Conservation (phyloP, 1,140 invertebrate genomes). For the Coenobita brevimanus region DNA sequence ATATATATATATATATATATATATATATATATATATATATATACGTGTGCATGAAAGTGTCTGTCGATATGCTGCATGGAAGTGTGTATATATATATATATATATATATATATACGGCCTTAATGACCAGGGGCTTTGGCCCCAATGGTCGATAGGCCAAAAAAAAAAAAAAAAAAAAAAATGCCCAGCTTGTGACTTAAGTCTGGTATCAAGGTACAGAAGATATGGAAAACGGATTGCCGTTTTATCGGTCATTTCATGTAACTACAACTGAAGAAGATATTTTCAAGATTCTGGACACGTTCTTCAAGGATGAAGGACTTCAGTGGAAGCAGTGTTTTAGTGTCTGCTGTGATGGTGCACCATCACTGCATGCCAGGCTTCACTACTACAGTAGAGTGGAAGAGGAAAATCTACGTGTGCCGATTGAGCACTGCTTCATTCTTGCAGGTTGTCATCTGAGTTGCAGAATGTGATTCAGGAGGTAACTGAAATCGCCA, state of each 20-base stretch:
- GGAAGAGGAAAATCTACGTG: constrained; percentile 16
- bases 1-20: no score
- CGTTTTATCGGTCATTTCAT: constrained; percentile 17
- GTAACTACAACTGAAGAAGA: constrained; percentile 27
- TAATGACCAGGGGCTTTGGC: no score
- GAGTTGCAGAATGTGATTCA: constrained; percentile 33
- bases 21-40: no score
- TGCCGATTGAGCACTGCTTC: constrained; percentile 24
- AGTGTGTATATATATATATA: no score
- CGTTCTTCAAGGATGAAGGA: constrained; percentile 45
- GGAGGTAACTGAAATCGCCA: constrained; percentile 25
- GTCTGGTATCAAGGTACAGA: constrained; percentile 39
- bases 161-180: no score
- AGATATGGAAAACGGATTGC: constrained; percentile 25
- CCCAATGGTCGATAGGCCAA: no score
- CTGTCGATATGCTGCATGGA: no score
- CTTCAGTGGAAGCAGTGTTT: no score
- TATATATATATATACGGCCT: no score
- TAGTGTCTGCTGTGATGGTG: constrained; percentile 41
- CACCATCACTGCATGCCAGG: constrained; percentile 4
- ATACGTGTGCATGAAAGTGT: no score
- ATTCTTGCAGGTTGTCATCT: constrained; percentile 7
- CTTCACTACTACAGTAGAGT: not conserved
- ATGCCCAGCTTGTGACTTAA: constrained; percentile 28
- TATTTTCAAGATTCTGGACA: constrained; percentile 32